Percentiles rank a stretch among this genome's conserved stretches.
Conservation (phyloP, 2,797 vertebrate genomes). For the Coranthus polyacanthus region DNA sequence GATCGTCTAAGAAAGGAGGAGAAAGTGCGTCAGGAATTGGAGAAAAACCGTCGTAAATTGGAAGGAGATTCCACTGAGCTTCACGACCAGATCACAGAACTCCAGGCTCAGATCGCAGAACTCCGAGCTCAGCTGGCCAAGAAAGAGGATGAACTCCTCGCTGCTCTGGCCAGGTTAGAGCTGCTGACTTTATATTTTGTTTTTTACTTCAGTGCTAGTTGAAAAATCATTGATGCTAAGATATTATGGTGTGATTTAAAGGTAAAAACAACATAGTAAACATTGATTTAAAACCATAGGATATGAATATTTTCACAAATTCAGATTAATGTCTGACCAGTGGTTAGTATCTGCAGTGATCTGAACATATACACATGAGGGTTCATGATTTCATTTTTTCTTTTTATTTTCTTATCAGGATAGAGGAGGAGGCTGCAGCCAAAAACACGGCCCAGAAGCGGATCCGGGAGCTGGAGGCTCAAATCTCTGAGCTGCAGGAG, state of each 20-base stretch:
- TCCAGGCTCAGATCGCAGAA: constrained; percentile 95
- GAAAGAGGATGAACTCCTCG: constrained; percentile 95
- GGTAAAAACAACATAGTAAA: no score
- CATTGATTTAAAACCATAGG: no score
- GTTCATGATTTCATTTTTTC: no score
- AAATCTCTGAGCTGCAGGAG: constrained; percentile 94
- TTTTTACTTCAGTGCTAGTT: background rate
- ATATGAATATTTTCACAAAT: no score
- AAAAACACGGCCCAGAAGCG: constrained; percentile 94
- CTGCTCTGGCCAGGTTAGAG: constrained; percentile 90
- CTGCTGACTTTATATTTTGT: background rate
- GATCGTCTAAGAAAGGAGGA: constrained; percentile 95
- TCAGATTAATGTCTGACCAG: no score
- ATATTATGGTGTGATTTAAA: no score
- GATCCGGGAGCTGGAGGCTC: constrained; percentile 94
- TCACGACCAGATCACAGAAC: constrained; percentile 92
- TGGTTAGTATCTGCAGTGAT: no score
- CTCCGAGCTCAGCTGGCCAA: constrained; percentile 95
- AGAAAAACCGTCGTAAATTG: constrained; percentile 95
- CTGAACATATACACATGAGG: no score
- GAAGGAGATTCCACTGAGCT: constrained; percentile 95
- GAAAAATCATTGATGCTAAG: background rate
- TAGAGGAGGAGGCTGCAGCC: constrained; percentile 93
- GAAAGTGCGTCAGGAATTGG: constrained; percentile 93
- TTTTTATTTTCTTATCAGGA: constrained; percentile 80